Evolutionary conservation across 2,888 invertebrate species (phyloP).

Genomic region (Laspeyria flexula): DNA sequence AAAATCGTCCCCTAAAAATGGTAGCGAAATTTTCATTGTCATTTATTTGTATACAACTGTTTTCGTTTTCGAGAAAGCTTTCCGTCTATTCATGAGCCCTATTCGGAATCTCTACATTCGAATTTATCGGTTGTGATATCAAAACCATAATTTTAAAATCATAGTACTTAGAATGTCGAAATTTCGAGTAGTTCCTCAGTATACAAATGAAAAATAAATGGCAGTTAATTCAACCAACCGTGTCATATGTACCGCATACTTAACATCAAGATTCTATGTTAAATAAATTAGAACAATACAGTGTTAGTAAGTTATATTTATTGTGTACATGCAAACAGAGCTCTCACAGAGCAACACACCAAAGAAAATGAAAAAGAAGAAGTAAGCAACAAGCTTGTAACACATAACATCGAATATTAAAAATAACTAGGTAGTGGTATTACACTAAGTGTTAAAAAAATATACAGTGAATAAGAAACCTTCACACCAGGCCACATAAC

Average conservation of each 20-base stretch:
- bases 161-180: no score
- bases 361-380: conserved; percentile 59
- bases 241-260: conserved; percentile 19
- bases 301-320: conserved; percentile 56
- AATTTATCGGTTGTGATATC: no score
- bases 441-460: conserved; percentile 42
- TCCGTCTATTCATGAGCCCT: no score
- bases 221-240: conserved; percentile 23
- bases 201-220: conserved; percentile 9
- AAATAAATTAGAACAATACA: conserved; percentile 39
- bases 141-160: no score
- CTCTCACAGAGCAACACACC: conserved; percentile 78
- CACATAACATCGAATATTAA: conserved; percentile 51
- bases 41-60: no score
- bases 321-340: conserved; percentile 57
- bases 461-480: conserved; percentile 68
- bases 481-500: conserved; percentile 81
- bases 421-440: conserved; percentile 25
- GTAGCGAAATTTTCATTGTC: no score
- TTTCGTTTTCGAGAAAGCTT: no score
- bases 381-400: conserved; percentile 66
- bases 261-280: conserved; percentile 23
- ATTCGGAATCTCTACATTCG: no score
- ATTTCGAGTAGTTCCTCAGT: no score
- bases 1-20: no score